Conservation (phyloP, 2,113 vertebrate species). For the Fregetta grallaria region DNA sequence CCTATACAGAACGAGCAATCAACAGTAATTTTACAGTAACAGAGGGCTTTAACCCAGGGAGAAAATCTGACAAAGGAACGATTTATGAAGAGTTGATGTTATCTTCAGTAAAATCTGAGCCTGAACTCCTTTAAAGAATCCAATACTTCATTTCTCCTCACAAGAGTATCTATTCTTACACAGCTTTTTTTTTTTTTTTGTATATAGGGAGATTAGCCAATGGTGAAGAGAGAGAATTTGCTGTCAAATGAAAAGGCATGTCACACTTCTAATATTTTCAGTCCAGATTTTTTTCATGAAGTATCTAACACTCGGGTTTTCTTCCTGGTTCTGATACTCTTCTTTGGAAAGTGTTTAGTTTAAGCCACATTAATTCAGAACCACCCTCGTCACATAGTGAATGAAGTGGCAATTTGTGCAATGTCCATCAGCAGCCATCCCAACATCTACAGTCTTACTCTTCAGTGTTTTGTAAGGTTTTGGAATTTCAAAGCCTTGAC, state of each 20-base stretch:
- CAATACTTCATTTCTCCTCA: neutral
- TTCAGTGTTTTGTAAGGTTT: neutral
- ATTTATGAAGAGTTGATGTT: neutral
- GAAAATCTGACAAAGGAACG: neutral
- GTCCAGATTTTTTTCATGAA: neutral
- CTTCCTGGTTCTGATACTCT: neutral
- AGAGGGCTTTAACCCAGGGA: neutral
- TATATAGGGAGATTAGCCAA: neutral
- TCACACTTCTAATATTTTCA: neutral
- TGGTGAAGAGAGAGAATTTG: neutral
- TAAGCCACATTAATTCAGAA: neutral
- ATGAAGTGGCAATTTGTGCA: neutral
- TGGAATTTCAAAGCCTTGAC: neutral
- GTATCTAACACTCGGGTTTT: neutral
- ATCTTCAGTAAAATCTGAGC: neutral
- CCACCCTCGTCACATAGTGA: neutral
- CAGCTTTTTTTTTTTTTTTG: neutral
- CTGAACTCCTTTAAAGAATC: neutral
- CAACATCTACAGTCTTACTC: neutral
- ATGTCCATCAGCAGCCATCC: neutral
- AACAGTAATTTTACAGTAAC: neutral
- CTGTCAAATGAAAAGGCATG: neutral
- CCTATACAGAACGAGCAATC: neutral
- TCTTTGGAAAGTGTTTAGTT: neutral
- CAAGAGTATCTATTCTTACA: neutral